phyloP scores from a whole-genome alignment of 2,888 invertebrate genomes.

The Mamestra brassicae region DNA sequence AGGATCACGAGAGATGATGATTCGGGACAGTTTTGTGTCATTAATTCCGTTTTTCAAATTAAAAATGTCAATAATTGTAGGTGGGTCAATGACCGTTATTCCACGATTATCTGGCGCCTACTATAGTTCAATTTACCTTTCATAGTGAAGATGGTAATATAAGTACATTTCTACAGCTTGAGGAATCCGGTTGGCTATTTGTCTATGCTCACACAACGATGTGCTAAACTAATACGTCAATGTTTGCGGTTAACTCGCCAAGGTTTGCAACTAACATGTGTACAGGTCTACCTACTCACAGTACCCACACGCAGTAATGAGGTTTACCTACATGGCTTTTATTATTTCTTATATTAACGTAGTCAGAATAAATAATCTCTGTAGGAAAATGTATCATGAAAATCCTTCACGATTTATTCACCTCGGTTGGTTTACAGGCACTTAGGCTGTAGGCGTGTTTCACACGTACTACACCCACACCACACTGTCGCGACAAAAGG shows the following conservation, averaged over 20 bases:
- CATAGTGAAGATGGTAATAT: not conserved
- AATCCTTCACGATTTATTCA: not conserved
- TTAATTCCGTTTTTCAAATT: too few species aligned
- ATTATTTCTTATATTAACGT: not conserved
- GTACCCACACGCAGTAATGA: not conserved
- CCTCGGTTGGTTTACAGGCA: too few species aligned
- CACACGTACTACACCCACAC: too few species aligned
- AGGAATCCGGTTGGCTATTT: slow-evolving; percentile 9
- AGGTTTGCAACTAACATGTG: slow-evolving; percentile 14
- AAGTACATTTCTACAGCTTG: not conserved
- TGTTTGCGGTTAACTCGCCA: slow-evolving; percentile 34
- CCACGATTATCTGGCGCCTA: too few species aligned
- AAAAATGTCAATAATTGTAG: too few species aligned
- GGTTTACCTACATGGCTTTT: not conserved
- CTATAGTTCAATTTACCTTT: too few species aligned
- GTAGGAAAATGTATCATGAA: not conserved
- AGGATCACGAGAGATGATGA: too few species aligned
- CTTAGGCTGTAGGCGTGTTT: too few species aligned
- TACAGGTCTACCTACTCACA: not conserved
- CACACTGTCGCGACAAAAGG: too few species aligned
- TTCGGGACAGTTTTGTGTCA: too few species aligned
- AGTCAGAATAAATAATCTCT: not conserved
- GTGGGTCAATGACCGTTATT: too few species aligned
- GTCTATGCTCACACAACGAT: not conserved
- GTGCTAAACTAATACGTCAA: slow-evolving; percentile 36